These are phyloP conservation scores for Chinchilla lanigera DNA, from an alignment of 2,113 vertebrate species.

Conservation along the genomic window DNA sequence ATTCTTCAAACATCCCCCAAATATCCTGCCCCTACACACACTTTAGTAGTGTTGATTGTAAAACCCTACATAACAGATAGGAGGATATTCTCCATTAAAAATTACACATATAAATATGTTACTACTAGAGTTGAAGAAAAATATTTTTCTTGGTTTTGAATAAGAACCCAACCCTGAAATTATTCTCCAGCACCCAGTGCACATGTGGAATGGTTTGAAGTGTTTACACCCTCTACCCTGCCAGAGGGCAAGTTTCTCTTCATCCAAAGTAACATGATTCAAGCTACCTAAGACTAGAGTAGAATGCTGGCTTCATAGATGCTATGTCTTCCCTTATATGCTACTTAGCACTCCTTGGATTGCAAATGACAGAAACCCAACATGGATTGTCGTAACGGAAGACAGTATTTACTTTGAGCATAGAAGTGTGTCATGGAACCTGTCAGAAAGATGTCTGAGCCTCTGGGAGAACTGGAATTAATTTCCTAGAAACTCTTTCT, in stretches of 20 bases:
- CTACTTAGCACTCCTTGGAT: background rate
- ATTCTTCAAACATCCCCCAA: background rate
- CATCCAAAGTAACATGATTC: background rate
- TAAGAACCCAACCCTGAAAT: background rate
- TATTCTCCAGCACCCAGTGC: background rate
- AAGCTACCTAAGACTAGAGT: background rate
- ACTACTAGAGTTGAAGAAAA: background rate
- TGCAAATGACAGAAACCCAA: background rate
- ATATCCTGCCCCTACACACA: background rate
- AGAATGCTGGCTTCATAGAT: background rate
- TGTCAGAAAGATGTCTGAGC: background rate
- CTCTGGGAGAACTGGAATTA: background rate
- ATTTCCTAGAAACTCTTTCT: background rate
- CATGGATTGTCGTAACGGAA: background rate
- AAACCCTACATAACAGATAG: background rate
- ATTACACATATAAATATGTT: background rate
- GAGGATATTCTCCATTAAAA: background rate
- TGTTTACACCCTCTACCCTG: background rate
- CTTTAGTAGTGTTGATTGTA: background rate
- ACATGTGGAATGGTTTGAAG: background rate
- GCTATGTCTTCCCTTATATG: background rate
- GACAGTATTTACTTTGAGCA: background rate
- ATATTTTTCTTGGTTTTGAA: background rate
- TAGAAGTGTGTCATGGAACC: background rate
- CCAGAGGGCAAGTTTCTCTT: background rate